These are phyloP conservation scores for Sakesphorus luctuosus DNA, from an alignment of 2,113 vertebrate species.

Conservation along the genomic window DNA sequence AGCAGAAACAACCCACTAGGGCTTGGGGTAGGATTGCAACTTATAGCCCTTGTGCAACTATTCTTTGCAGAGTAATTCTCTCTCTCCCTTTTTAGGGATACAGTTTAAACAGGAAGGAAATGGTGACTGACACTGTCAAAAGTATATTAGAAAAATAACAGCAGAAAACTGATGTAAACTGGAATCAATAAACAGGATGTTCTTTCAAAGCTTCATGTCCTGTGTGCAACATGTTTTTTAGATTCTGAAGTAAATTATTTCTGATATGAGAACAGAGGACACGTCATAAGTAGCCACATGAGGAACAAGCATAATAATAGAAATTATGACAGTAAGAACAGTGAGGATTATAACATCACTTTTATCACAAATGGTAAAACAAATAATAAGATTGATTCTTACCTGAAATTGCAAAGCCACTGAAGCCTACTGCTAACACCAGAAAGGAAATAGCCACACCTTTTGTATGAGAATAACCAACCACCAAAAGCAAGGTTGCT, in stretches of 20 bases:
- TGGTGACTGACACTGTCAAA: neutral
- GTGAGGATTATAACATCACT: neutral
- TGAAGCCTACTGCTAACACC: constrained; percentile 96
- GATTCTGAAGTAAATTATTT: neutral
- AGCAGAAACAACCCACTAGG: neutral
- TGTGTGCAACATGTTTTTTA: neutral
- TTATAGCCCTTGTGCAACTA: neutral
- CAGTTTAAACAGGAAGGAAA: neutral
- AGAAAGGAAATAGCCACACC: constrained; percentile 94
- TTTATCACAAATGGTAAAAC: neutral
- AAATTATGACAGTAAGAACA: neutral
- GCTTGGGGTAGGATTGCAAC: neutral
- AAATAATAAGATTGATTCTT: constrained; percentile 21
- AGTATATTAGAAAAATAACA: neutral
- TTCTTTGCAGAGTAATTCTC: neutral
- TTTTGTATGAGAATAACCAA: constrained; percentile 95
- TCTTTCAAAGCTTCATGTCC: neutral
- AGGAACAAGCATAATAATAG: neutral
- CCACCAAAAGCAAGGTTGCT: constrained; percentile 93
- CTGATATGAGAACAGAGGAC: neutral
- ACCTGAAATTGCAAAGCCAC: constrained; percentile 99
- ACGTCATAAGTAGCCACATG: neutral
- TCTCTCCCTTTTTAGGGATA: neutral
- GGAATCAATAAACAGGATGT: neutral
- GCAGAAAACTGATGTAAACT: neutral